Evolutionary conservation across 2,888 invertebrate species (phyloP), one percentile per base, ranked within the genome.

Genomic region (Caradrina clavipalpis): DNA sequence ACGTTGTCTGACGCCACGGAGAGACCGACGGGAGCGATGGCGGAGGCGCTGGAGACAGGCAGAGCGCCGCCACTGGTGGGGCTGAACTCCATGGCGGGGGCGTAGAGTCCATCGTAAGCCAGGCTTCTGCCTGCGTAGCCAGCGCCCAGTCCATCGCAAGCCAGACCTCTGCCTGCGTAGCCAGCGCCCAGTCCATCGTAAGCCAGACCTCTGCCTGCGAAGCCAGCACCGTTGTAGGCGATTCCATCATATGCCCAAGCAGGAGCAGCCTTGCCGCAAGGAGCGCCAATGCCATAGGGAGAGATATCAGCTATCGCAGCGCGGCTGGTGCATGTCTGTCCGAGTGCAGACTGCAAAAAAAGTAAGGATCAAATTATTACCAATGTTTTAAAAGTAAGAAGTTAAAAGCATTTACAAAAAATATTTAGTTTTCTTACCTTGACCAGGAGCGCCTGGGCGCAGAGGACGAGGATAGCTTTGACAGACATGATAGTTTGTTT

Each of bases 401-500:
- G 2, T 4, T 26, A 26, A 26, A 26, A 26, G 4, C 2, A 26
- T 26, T 3, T 26, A 26, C 2, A 26, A 26, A 3, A 26, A 26
- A 26, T 26, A 26, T 26, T 3, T 3, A 26, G 4, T 35, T 35
- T 35, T 35, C 0, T 59, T 71, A 84, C 84, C 76, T 81, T 73
- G 8, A 69, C 57, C 5, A 84, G 51, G 8, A 84, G 51, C 10
- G 74, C 77, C 11, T 76, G 75, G 49, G 69, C 62, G 56, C 84
- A 83, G 66, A 80, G 8, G 39, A 76, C 1, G 13, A 79, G 39
- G 13, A 83, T 39, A 60, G 19, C 35, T 19, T 77, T 82, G 21
- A 47, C 64, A 56, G 76, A 51, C 83, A 83, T 45, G 15, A 17
- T 17, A 45, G 45, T 45, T 83, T 58, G 22, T 72, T 17, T 8